Conservation (phyloP, 2,888 invertebrate species). For the Monopis laevigella region DNA sequence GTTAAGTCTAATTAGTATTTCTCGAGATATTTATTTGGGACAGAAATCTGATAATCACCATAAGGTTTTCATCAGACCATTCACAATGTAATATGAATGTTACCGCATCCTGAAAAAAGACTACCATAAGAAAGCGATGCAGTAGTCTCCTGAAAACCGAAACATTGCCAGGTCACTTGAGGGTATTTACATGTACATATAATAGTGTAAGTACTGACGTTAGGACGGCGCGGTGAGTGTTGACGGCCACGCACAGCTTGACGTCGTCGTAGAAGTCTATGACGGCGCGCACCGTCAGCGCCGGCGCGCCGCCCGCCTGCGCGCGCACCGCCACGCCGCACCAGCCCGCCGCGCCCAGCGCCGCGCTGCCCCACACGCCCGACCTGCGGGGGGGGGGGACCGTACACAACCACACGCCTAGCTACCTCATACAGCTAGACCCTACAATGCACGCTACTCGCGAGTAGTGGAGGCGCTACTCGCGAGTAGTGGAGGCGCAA, state of each 20-base stretch:
- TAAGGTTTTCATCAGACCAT: too few species aligned
- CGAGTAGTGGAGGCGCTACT: background rate
- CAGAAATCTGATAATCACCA: too few species aligned
- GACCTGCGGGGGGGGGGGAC: constrained; percentile 18
- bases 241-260: constrained; percentile 34
- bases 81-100: too few species aligned
- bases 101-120: too few species aligned
- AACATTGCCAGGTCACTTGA: too few species aligned
- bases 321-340: constrained; percentile 14
- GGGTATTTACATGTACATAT: too few species aligned
- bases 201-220: constrained; percentile 2
- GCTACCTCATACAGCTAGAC: background rate
- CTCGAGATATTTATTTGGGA: too few species aligned
- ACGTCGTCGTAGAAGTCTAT: constrained; percentile 43
- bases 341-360: constrained; percentile 20
- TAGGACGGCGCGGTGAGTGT: background rate
- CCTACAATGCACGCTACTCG: background rate
- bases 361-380: constrained; percentile 18
- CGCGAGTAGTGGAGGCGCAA: too few species aligned
- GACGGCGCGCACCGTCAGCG: constrained; percentile 30
- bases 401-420: too few species aligned
- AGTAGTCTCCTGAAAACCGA: too few species aligned
- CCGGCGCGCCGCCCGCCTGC: constrained; percentile 22
- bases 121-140: too few species aligned
- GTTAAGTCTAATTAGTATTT: too few species aligned